Evolutionary conservation across 2,113 vertebrate genomes (phyloP).

Genomic region (Colinus virginianus): DNA sequence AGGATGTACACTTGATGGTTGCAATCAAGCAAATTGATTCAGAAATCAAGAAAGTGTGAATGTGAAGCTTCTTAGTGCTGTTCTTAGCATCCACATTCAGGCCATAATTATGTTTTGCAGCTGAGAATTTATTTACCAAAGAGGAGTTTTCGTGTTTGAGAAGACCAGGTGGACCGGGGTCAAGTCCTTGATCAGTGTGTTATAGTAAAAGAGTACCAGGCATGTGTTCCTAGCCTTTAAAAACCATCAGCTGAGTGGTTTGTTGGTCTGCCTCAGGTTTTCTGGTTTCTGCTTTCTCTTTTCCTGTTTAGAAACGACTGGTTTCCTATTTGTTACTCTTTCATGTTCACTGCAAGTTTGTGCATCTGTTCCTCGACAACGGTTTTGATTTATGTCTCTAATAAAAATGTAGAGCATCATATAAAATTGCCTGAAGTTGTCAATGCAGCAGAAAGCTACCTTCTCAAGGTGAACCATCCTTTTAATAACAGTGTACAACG

Average conservation of each 20-base stretch:
- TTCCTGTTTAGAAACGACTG: not conserved
- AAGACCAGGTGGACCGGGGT: not conserved
- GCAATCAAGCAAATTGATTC: constrained; percentile 57
- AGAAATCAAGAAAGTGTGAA: constrained; percentile 33
- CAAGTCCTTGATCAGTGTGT: not conserved
- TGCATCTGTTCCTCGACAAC: not conserved
- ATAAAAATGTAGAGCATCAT: not conserved
- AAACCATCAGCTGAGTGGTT: not conserved
- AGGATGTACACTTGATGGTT: not conserved
- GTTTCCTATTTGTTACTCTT: constrained; percentile 1
- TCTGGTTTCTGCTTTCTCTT: not conserved
- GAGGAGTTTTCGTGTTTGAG: constrained; percentile 17
- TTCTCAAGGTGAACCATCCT: not conserved
- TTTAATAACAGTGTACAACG: not conserved
- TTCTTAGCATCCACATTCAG: constrained; percentile 43
- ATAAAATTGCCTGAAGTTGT: not conserved
- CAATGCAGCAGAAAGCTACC: not conserved
- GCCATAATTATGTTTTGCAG: constrained; percentile 25
- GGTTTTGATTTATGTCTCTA: not conserved
- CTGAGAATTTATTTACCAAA: not conserved
- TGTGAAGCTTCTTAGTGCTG: constrained; percentile 27
- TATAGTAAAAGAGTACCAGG: not conserved
- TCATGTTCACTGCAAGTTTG: not conserved
- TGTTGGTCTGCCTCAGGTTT: not conserved
- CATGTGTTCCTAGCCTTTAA: not conserved